phyloP scores from a whole-genome alignment of 2,888 invertebrate species.

The Polydesmus complanatus region DNA sequence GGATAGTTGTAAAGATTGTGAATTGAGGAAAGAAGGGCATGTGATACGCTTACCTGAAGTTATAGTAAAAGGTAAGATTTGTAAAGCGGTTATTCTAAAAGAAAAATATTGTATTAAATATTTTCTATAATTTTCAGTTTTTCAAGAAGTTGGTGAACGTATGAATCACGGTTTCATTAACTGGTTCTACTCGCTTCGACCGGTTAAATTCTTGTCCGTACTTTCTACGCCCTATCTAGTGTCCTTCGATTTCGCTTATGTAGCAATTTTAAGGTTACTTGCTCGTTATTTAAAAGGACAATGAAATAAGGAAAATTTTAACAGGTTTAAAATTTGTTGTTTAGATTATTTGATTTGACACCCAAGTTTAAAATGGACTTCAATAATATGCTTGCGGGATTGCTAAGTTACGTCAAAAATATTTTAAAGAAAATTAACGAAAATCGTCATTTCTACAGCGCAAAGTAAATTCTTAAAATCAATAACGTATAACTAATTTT shows the following conservation, averaged over 20 bases:
- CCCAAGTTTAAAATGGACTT: slow-evolving; percentile 51
- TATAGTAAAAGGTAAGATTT: no score
- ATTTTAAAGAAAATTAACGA: slow-evolving; percentile 37
- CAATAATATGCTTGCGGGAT: slow-evolving; percentile 44
- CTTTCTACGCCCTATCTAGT: slow-evolving; percentile 72
- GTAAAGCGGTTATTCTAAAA: no score
- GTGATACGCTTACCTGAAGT: no score
- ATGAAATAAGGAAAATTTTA: neutral
- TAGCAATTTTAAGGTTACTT: slow-evolving; percentile 69
- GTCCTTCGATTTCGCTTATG: slow-evolving; percentile 74
- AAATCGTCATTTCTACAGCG: slow-evolving; percentile 34
- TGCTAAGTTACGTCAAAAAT: slow-evolving; percentile 39
- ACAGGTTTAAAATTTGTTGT: slow-evolving; percentile 2
- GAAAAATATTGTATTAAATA: no score
- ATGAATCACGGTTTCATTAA: slow-evolving; percentile 81
- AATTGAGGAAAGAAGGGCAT: no score
- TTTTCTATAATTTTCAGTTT: slow-evolving; percentile 14
- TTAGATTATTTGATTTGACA: slow-evolving; percentile 52
- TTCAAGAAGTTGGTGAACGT: slow-evolving; percentile 84
- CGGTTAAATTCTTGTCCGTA: slow-evolving; percentile 63
- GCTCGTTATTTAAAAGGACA: neutral
- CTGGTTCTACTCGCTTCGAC: slow-evolving; percentile 74
- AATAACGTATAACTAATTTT: neutral
- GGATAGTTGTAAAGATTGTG: no score
- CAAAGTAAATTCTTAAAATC: slow-evolving; percentile 31